Percentiles rank a stretch among this genome's conserved stretches.
Evolutionary conservation across 2,888 invertebrate species (phyloP).

Genomic region (Crematogaster levior): DNA sequence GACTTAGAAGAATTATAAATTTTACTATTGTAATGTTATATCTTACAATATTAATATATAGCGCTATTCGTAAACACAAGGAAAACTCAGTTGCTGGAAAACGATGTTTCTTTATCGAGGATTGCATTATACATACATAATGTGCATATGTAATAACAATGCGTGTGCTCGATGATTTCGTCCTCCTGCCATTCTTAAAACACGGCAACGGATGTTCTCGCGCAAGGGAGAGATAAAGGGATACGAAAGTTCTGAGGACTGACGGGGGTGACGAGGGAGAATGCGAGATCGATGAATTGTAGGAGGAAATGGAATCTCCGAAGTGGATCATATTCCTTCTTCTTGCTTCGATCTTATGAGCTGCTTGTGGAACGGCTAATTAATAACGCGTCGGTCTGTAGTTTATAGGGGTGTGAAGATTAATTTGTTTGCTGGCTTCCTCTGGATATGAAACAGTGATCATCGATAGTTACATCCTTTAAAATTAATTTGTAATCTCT

Average conservation of each 20-base stretch:
- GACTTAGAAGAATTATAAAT: not conserved
- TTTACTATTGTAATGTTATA: not conserved
- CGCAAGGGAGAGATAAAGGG: conserved; percentile 33
- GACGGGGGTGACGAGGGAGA: conserved; percentile 22
- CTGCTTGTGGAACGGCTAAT: conserved; percentile 35
- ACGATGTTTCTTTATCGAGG: conserved; percentile 78
- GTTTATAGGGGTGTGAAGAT: conserved; percentile 44
- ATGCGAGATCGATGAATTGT: conserved; percentile 41
- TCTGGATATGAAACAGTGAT: conserved; percentile 28
- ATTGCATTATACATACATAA: conserved; percentile 76
- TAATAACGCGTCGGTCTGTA: conserved; percentile 33
- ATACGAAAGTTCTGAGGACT: conserved; percentile 23
- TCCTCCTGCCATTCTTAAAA: conserved; percentile 56
- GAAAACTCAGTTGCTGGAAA: conserved; percentile 76
- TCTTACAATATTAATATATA: not conserved
- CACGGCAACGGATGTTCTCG: conserved; percentile 39
- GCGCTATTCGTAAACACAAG: conserved; percentile 19
- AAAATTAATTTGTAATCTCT: not conserved
- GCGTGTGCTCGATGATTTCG: conserved; percentile 57
- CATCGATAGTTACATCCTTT: not conserved
- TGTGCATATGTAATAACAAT: conserved; percentile 81
- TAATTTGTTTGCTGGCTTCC: conserved; percentile 42
- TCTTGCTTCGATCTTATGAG: conserved; percentile 32
- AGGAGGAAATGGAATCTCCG: conserved; percentile 36
- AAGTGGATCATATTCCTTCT: conserved; percentile 40